Conservation (phyloP, 2,888 invertebrate species). For the Ctena decussata region DNA sequence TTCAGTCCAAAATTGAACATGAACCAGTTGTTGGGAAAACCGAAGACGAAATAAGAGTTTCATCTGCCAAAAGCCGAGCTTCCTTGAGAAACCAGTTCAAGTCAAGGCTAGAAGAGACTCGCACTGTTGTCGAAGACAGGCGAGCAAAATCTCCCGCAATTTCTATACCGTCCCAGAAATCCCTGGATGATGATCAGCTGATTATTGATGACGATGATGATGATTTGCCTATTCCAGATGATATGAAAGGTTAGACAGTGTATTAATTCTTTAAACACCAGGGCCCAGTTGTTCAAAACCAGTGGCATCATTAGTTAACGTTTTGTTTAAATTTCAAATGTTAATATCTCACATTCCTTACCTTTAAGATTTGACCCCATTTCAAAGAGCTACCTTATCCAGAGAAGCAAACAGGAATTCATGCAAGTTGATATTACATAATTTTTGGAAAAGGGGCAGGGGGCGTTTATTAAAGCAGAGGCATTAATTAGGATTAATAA, state of each 20-base stretch:
- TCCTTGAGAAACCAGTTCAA: slow-evolving; percentile 79
- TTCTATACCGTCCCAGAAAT: slow-evolving; percentile 74
- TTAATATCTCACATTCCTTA: too few relatives aligned
- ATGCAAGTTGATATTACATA: too few relatives aligned
- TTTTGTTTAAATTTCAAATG: too few relatives aligned
- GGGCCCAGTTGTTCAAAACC: too few relatives aligned
- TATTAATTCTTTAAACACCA: too few relatives aligned
- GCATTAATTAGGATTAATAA: too few relatives aligned
- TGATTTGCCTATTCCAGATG: slow-evolving; percentile 71
- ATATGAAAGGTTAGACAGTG: slow-evolving; percentile 68
- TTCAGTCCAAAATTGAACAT: slow-evolving; percentile 38
- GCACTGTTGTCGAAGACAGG: slow-evolving; percentile 77
- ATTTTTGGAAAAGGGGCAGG: too few relatives aligned
- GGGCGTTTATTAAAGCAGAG: too few relatives aligned
- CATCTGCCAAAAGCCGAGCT: slow-evolving; percentile 78
- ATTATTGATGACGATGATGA: slow-evolving; percentile 81
- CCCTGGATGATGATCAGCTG: slow-evolving; percentile 77
- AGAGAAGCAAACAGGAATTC: too few relatives aligned
- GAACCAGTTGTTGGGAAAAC: slow-evolving; percentile 57
- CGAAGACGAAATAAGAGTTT: slow-evolving; percentile 72
- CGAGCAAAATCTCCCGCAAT: slow-evolving; percentile 79
- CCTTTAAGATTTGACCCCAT: too few relatives aligned
- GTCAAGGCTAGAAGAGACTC: slow-evolving; percentile 74
- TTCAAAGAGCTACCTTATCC: too few relatives aligned
- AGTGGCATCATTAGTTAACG: too few relatives aligned